These are phyloP conservation scores for Apistogramma diplotaenia DNA, from an alignment of 2,113 vertebrate genomes.

Conservation along the genomic window DNA sequence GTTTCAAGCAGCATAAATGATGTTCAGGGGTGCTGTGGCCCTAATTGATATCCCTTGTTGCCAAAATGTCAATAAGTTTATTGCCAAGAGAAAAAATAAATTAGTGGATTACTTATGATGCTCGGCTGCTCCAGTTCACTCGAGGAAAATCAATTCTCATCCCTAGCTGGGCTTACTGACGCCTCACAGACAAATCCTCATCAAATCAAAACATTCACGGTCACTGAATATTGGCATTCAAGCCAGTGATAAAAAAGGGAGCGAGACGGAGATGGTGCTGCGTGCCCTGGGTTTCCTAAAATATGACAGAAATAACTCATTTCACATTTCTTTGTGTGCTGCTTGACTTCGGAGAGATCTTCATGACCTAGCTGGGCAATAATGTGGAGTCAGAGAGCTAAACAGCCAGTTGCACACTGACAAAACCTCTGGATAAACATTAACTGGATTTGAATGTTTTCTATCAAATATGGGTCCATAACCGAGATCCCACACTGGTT, in stretches of 20 bases:
- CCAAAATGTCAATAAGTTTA: slow-evolving; percentile 61
- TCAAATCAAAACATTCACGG: slow-evolving; percentile 52
- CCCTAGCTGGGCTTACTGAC: slow-evolving; percentile 43
- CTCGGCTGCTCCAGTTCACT: slow-evolving; percentile 29
- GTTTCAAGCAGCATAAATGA: slow-evolving; percentile 50
- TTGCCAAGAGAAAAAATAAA: slow-evolving; percentile 52
- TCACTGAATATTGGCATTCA: slow-evolving; percentile 57
- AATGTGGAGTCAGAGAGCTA: slow-evolving; percentile 2
- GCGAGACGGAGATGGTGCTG: neutral
- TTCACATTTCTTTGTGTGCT: slow-evolving; percentile 12
- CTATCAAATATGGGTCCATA: neutral
- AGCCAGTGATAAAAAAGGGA: slow-evolving; percentile 3
- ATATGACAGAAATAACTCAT: slow-evolving; percentile 14
- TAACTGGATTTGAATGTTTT: neutral
- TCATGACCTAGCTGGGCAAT: neutral
- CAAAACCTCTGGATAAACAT: neutral
- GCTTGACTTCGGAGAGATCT: neutral
- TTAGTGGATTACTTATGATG: slow-evolving; percentile 51
- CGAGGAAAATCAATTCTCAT: slow-evolving; percentile 55
- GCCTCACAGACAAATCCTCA: slow-evolving; percentile 60
- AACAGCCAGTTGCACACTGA: neutral
- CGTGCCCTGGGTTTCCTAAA: slow-evolving; percentile 3
- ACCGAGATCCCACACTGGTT: neutral
- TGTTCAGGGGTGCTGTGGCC: slow-evolving; percentile 23
- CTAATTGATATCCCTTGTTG: slow-evolving; percentile 56